A percentile compares a stretch with the other conserved stretches of the same genome.
These are phyloP conservation scores for Gobio gobio DNA, from an alignment of 2,113 vertebrate species.

Conservation along the genomic window DNA sequence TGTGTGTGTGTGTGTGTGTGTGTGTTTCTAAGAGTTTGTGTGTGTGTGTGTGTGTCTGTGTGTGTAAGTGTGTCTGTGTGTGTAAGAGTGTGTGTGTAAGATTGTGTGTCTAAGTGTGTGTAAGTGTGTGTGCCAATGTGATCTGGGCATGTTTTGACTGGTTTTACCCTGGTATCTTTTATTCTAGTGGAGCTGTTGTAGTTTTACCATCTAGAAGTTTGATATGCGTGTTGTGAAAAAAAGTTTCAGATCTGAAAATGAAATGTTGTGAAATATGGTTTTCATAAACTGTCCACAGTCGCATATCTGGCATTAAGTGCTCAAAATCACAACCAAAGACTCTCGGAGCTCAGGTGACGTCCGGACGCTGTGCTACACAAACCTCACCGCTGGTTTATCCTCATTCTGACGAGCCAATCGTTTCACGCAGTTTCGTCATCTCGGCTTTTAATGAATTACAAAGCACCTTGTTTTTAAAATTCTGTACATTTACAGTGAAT, in stretches of 20 bases:
- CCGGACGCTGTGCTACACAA: background rate
- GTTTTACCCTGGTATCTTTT: background rate
- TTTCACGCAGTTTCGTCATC: background rate
- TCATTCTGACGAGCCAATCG: background rate
- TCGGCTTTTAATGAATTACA: background rate
- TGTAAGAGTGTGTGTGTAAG: no score
- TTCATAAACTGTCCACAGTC: background rate
- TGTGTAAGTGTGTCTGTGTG: no score
- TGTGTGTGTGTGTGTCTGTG: no score
- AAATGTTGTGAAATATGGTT: no score
- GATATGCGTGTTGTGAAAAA: background rate
- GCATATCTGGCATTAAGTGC: background rate
- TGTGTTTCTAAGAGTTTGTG: no score
- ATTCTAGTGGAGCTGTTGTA: constrained; percentile 10
- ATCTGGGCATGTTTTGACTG: background rate
- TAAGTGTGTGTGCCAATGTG: background rate
- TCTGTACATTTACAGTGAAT: background rate
- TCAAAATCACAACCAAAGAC: constrained; percentile 11
- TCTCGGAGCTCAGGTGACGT: constrained; percentile 22
- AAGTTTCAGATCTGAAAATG: no score
- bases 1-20: no score
- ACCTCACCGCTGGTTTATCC: rapidly evolving
- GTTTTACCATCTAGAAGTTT: background rate
- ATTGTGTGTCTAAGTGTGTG: no score
- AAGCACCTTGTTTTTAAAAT: background rate